Evolutionary conservation across 2,797 vertebrate genomes (phyloP), one percentile per base, ranked within the genome.

Genomic region (Thripadectes ignobilis): DNA sequence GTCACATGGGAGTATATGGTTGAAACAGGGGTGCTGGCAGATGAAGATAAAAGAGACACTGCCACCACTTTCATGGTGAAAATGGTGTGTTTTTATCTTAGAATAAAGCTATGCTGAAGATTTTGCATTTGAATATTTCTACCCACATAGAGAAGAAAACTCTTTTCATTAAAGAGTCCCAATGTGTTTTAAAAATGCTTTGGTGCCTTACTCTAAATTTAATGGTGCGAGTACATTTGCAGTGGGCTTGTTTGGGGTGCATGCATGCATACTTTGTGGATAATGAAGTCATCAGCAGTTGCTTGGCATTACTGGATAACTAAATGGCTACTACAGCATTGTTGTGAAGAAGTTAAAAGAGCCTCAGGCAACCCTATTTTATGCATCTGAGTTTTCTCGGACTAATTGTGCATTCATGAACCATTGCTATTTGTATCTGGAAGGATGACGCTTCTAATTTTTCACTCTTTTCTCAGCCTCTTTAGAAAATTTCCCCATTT

Each of bases 221-320:
- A 95, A 96, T 94, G 83, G 86, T 91, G 94, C 8, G 26, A 95
- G 41, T 90, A 65, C 52, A 21, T 61, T 78, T 89, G 80, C 89
- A 89, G 83, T 74, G 72, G 67, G 67, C 77, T 89, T 71, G 49
- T 76, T 96, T 80, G 45, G 55, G 69, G 74, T 93, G 91, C 80
- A 67, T 95, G 95, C 79, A 85, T 92, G 95, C 95, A 94, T 95
- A 94, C 57, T 69, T 85, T 71, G 38, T 74, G 89, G 88, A 77
- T 95, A 96, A 97, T 95, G 76, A 96, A 96, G 83, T 91, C 36
- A 6, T 92, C 92, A 91, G 84, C 46, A 92, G 67, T 66, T 94
- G 94, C 88, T 79, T 74, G 57, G 74, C 77, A 88, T 96, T 96
- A 96, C 85, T 96, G 96, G 89, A 74, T 96, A 92, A 96, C 96